Evolutionary conservation across 92 coral and sea anemone genomes (phyloP).

Genomic region (Palythoa grandiflora): DNA sequence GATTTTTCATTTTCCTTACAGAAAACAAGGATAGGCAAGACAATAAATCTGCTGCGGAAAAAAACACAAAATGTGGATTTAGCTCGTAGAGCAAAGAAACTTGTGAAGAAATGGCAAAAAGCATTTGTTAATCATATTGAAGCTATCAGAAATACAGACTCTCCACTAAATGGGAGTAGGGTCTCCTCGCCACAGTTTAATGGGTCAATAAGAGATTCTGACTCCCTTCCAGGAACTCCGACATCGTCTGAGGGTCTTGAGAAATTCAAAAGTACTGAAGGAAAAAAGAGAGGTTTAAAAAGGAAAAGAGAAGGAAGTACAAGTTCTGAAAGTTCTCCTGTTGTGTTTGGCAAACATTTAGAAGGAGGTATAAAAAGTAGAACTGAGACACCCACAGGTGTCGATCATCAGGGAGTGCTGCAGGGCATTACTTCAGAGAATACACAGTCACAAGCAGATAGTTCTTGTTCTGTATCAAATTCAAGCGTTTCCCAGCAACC

Average conservation of each 20-base stretch:
- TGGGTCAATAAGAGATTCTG: constrained; percentile 78
- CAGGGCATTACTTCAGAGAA: constrained; percentile 47
- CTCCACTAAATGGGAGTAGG: constrained; percentile 92
- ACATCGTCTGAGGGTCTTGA: constrained; percentile 66
- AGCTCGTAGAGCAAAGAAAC: constrained; percentile 95
- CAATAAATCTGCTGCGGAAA: constrained; percentile 93
- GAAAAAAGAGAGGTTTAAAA: constrained; percentile 80
- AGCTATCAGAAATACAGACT: constrained; percentile 83
- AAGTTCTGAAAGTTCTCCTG: constrained; percentile 80
- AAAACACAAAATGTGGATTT: constrained; percentile 91
- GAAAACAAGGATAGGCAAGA: constrained; percentile 98
- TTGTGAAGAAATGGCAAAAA: constrained; percentile 98
- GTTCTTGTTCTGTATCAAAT: constrained; percentile 2
- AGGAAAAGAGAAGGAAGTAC: constrained; percentile 82
- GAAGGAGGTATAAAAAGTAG: constrained; percentile 60
- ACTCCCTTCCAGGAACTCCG: constrained; percentile 70
- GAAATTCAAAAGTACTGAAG: constrained; percentile 75
- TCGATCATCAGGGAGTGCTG: not conserved
- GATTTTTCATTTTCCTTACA: constrained; percentile 42
- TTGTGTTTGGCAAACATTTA: constrained; percentile 52
- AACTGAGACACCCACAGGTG: constrained; percentile 61
- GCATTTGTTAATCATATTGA: constrained; percentile 93
- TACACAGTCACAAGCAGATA: constrained; percentile 22
- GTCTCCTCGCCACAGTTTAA: constrained; percentile 91
- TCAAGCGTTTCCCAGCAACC: constrained; percentile 20